These are phyloP conservation scores for Babyrousa celebensis DNA, from an alignment of 2,797 vertebrate genomes.

Conservation along the genomic window DNA sequence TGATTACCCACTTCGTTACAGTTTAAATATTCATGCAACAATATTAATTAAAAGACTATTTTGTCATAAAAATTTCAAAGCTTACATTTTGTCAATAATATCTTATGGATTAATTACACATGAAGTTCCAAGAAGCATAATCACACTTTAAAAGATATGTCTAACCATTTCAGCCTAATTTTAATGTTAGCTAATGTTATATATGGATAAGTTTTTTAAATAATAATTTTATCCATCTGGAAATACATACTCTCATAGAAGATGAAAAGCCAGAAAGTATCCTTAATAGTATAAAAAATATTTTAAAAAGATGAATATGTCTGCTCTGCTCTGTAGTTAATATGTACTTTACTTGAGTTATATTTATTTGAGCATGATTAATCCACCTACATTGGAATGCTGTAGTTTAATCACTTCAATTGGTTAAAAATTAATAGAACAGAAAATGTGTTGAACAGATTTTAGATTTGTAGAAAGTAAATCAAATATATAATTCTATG, in stretches of 20 bases:
- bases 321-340: neutral
- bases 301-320: neutral
- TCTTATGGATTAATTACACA: constrained; percentile 29
- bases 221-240: neutral
- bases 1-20: neutral
- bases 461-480: neutral
- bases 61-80: constrained; percentile 59
- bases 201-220: neutral
- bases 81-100: constrained; percentile 62
- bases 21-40: neutral
- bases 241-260: neutral
- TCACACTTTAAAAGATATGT: neutral
- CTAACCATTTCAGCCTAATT: neutral
- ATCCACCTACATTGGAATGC: neutral
- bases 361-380: neutral
- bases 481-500: neutral
- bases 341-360: neutral
- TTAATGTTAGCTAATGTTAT: neutral
- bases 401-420: neutral
- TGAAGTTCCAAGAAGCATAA: constrained; percentile 15
- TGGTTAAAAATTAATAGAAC: neutral
- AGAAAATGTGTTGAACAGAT: neutral
- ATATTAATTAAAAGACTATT: constrained; percentile 66
- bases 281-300: neutral
- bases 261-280: neutral